Base-by-base conservation (phyloP, 2,888 invertebrate species). In the Amblyjoppa fuscipennis region DNA sequence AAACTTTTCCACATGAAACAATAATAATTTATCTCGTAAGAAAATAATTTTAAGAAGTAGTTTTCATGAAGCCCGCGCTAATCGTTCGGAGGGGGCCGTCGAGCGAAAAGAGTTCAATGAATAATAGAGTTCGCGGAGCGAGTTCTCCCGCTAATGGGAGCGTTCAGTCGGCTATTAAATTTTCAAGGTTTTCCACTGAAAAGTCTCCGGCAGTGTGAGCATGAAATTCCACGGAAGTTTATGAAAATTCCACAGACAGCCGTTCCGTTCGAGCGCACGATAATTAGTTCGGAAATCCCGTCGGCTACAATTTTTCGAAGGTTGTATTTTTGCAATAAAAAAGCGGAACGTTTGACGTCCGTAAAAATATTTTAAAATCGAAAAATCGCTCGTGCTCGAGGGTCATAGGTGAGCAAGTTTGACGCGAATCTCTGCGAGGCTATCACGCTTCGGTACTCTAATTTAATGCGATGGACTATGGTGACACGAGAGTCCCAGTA, bases 11-110 rank as follows among this genome's bases (percentile, higher is more conserved):
- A 1, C 20, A 74, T 61, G 13, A 74, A 83, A 77, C 80, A 71
- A 80, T 83, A 38, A 68, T 31, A 25, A 20, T 49, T 69, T 69
- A 25, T 34, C 61, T 56, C n/a, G 25, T 78, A 64, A 61, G 69
- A 49, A 84, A 86, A 80, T 84, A 41, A 87, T 87, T 83, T 87
- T 74, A 69, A 79, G 71, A 76, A 82, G 66, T 73, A 49, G 59
- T 71, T 70, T 51, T 51, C 66, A 51, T 31, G 51, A 31, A 53
- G 69, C 25, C 5, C 25, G 11, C 1, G 25, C 25, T 83, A 79
- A 85, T 82, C 79, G 82, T 25, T 71, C 38, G 31, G 79, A n/a
- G 79, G 45, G 3, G 76, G 13, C 70, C 70, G 78, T 68, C 38
- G 38, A 5, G 66, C 64, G 75, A 59, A 59, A 71, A 76, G 74